Evolutionary conservation across 2,888 invertebrate species (phyloP).

Genomic region (Ceramica pisi): DNA sequence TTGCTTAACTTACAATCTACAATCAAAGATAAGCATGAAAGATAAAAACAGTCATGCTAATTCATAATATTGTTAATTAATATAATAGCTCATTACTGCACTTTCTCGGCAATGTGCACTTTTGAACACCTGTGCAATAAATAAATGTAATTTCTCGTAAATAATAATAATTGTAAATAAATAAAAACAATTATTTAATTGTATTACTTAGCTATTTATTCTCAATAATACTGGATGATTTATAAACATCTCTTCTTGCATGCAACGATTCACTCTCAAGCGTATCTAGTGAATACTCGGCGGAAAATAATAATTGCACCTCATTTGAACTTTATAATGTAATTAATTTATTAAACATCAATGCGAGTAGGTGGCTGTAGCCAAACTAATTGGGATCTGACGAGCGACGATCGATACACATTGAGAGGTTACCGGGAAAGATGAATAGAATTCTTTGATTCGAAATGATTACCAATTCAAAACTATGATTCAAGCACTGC

Average conservation of each 20-base stretch:
- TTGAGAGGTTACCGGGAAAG: constrained; percentile 71
- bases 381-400: constrained; percentile 80
- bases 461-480: constrained; percentile 88
- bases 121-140: neutral
- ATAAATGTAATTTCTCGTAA: neutral
- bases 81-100: neutral
- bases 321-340: constrained; percentile 46
- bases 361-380: constrained; percentile 63
- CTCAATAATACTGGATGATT: constrained; percentile 23
- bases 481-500: constrained; percentile 78
- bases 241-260: constrained; percentile 38
- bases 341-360: constrained; percentile 49
- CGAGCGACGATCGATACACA: constrained; percentile 61
- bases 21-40: constrained; percentile 61
- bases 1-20: constrained; percentile 54
- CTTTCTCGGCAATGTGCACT: no score
- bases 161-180: neutral
- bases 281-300: constrained; percentile 15
- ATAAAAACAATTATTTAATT: constrained; percentile 2
- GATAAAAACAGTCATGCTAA: constrained; percentile 51
- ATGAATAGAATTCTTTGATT: constrained; percentile 84
- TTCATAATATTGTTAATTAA: constrained; percentile 18
- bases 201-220: constrained; percentile 1
- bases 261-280: constrained; percentile 32
- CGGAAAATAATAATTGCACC: constrained; percentile 43